Conservation (phyloP, 2,888 invertebrate species). For the Tetragnatha montana region DNA sequence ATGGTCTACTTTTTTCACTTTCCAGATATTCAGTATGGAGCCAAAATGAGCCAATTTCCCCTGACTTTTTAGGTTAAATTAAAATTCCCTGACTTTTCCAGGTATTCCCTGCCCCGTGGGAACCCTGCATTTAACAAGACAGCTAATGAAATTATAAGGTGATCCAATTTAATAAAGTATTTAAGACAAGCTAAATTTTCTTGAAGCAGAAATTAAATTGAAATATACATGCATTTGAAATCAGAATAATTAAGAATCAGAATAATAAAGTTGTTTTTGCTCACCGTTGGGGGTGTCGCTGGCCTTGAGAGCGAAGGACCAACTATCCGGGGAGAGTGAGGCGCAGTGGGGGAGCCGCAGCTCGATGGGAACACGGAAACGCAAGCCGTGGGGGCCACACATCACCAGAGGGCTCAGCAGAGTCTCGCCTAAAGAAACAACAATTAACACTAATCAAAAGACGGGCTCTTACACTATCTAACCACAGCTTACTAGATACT, state of each 20-base stretch:
- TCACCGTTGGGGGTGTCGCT: slow-evolving; percentile 74
- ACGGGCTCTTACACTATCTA: not conserved
- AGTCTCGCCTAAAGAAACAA: slow-evolving; percentile 86
- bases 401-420: slow-evolving; percentile 95
- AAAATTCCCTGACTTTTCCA: not conserved
- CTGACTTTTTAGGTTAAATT: too few relatives aligned
- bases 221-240: not conserved
- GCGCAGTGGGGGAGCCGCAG: slow-evolving; percentile 87
- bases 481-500: too few relatives aligned
- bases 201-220: not conserved
- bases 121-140: too few relatives aligned
- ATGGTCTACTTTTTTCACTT: too few relatives aligned
- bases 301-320: slow-evolving; percentile 78
- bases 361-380: slow-evolving; percentile 91
- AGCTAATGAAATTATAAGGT: too few relatives aligned
- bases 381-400: slow-evolving; percentile 95
- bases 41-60: too few relatives aligned
- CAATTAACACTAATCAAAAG: not conserved
- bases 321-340: slow-evolving; percentile 77
- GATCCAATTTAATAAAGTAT: too few relatives aligned
- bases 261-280: not conserved
- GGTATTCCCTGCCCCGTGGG: too few relatives aligned
- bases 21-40: too few relatives aligned
- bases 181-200: too few relatives aligned
- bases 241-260: not conserved